Conservation (phyloP, 2,888 invertebrate species). For the Tipula confusa region DNA sequence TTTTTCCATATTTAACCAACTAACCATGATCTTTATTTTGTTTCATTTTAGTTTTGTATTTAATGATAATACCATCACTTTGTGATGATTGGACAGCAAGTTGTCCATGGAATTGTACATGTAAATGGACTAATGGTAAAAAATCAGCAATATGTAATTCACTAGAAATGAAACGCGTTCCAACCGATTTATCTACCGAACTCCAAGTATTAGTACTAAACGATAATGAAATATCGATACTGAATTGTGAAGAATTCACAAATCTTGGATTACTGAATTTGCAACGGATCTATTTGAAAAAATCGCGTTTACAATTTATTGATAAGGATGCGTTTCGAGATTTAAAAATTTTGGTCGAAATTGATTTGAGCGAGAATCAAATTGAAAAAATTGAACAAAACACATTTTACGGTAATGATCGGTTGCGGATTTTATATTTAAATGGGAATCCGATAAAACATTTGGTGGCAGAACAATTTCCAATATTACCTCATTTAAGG, state of each 20-base stretch:
- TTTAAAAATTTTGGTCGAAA: conserved; percentile 78
- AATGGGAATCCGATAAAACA: conserved; percentile 77
- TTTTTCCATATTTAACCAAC: too few species aligned
- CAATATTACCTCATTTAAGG: conserved; percentile 71
- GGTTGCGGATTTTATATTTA: conserved; percentile 70
- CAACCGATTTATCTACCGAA: conserved; percentile 58
- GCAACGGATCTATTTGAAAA: conserved; percentile 74
- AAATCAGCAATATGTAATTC: conserved; percentile 82
- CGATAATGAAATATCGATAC: conserved; percentile 69
- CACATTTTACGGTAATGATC: conserved; percentile 80
- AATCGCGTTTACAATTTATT: conserved; percentile 69
- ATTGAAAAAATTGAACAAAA: conserved; percentile 68
- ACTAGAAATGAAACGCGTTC: conserved; percentile 73
- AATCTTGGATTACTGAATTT: conserved; percentile 74
- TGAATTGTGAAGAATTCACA: conserved; percentile 75
- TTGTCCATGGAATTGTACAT: conserved; percentile 79
- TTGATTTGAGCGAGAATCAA: conserved; percentile 80
- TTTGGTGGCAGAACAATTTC: conserved; percentile 74
- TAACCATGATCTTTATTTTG: too few species aligned
- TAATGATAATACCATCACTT: conserved; percentile 49
- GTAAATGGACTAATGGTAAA: conserved; percentile 90
- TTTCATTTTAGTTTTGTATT: conserved; percentile 30
- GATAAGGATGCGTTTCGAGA: conserved; percentile 82
- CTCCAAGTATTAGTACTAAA: conserved; percentile 81
- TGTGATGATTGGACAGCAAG: conserved; percentile 77